Percentiles rank a stretch among this genome's conserved stretches.
Evolutionary conservation across 2,113 vertebrate species (phyloP).

Genomic region (Scartelaos histophorus): DNA sequence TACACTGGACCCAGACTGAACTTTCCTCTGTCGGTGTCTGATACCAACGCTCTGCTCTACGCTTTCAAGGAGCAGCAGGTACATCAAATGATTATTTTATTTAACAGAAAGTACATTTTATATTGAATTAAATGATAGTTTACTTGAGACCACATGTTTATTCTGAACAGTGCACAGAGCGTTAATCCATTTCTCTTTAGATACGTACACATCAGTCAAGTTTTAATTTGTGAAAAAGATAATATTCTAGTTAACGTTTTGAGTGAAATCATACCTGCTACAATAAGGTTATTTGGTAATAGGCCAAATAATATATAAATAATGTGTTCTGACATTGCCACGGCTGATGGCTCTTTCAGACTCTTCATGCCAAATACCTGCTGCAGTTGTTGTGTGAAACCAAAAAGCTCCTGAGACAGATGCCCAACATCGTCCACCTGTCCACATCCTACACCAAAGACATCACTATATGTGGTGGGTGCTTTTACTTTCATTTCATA

Average conservation of each 20-base stretch:
- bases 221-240: too few relatives aligned
- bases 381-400: constrained; percentile 88
- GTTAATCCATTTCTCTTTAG: too few relatives aligned
- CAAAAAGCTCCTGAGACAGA: constrained; percentile 85
- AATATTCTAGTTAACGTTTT: too few relatives aligned
- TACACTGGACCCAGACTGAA: constrained; percentile 87
- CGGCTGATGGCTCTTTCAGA: constrained; percentile 64
- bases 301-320: not conserved
- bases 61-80: constrained; percentile 90
- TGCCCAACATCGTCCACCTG: constrained; percentile 87
- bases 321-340: too few relatives aligned
- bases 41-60: constrained; percentile 82
- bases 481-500: not conserved
- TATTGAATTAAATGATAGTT: too few relatives aligned
- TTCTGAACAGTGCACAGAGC: too few relatives aligned
- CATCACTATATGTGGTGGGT: constrained; percentile 76
- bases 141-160: too few relatives aligned
- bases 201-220: too few relatives aligned
- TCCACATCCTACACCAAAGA: constrained; percentile 86
- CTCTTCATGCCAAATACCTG: constrained; percentile 88
- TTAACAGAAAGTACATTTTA: not conserved
- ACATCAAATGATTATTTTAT: not conserved
- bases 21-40: constrained; percentile 85
- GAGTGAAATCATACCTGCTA: too few relatives aligned
- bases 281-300: too few relatives aligned